phyloP scores from a whole-genome alignment of 2,113 vertebrate species.

The Cacatua alba region DNA sequence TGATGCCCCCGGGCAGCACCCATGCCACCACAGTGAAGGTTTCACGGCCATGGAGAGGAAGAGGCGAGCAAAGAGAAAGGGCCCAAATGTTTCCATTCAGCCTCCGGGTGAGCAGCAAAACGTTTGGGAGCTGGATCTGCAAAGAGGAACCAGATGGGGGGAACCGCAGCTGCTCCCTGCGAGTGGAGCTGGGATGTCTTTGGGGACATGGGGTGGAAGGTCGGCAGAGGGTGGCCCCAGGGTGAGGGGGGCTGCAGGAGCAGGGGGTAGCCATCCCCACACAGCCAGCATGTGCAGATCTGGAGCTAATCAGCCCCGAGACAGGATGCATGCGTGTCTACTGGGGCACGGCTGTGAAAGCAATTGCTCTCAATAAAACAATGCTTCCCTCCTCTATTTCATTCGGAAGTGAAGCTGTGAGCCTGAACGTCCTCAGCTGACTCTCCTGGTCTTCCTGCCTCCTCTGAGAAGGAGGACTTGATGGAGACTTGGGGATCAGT shows the following conservation, averaged over 20 bases:
- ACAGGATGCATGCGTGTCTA: slow-evolving; percentile 1
- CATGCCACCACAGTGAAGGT: fast-evolving
- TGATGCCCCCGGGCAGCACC: neutral
- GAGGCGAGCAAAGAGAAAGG: neutral
- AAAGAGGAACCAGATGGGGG: slow-evolving; percentile 53
- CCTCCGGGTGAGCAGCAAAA: neutral
- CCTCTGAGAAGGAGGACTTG: neutral
- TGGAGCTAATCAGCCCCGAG: slow-evolving; percentile 24
- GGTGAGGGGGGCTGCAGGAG: neutral
- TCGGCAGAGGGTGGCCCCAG: neutral
- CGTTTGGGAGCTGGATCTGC: slow-evolving; percentile 1
- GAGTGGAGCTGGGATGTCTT: neutral
- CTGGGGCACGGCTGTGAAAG: neutral
- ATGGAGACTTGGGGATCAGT: fast-evolving
- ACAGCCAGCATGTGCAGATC: neutral
- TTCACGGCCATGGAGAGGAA: neutral
- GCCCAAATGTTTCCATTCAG: slow-evolving; percentile 18
- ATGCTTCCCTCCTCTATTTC: neutral
- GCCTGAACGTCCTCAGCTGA: slow-evolving; percentile 41
- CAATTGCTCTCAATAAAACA: slow-evolving; percentile 35
- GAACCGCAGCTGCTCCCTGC: neutral
- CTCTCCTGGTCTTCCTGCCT: neutral
- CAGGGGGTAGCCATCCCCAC: neutral
- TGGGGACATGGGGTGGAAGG: slow-evolving; percentile 9
- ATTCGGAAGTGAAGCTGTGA: slow-evolving; percentile 21